phyloP scores from a whole-genome alignment of 2,797 vertebrate species.

The Anguilla pacifica region DNA sequence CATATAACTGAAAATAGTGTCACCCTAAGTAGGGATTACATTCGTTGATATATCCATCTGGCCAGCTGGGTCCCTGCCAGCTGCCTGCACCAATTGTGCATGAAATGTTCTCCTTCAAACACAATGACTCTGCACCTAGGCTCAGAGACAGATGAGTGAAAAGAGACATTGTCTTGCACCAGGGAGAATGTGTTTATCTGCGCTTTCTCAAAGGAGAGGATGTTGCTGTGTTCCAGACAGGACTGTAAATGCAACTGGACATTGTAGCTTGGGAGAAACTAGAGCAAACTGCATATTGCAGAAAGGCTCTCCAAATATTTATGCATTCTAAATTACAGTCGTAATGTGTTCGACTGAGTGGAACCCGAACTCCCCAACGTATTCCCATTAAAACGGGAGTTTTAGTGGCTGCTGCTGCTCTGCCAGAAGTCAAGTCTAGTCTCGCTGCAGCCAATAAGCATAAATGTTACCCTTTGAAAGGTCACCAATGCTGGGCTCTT shows the following conservation, averaged over 20 bases:
- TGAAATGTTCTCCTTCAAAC: neutral
- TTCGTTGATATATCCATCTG: neutral
- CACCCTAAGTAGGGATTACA: neutral
- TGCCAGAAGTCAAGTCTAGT: neutral
- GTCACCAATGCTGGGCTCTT: neutral
- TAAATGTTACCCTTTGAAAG: constrained; percentile 1
- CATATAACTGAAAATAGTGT: neutral
- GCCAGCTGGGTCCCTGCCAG: neutral
- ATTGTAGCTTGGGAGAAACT: neutral
- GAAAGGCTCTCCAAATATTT: neutral
- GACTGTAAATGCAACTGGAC: neutral
- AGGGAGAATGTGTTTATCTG: neutral
- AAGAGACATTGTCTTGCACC: neutral
- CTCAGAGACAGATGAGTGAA: neutral
- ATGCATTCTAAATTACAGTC: neutral
- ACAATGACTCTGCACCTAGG: neutral
- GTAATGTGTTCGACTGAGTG: neutral
- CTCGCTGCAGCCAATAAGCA: neutral
- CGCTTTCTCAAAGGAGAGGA: neutral
- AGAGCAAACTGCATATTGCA: neutral
- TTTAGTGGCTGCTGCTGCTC: neutral
- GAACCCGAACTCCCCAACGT: neutral
- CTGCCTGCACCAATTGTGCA: neutral
- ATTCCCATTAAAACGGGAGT: neutral
- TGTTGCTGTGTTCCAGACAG: neutral